Evolutionary conservation across 2,888 invertebrate species (phyloP), one percentile per base, ranked within the genome.

Genomic region (Troides helena): DNA sequence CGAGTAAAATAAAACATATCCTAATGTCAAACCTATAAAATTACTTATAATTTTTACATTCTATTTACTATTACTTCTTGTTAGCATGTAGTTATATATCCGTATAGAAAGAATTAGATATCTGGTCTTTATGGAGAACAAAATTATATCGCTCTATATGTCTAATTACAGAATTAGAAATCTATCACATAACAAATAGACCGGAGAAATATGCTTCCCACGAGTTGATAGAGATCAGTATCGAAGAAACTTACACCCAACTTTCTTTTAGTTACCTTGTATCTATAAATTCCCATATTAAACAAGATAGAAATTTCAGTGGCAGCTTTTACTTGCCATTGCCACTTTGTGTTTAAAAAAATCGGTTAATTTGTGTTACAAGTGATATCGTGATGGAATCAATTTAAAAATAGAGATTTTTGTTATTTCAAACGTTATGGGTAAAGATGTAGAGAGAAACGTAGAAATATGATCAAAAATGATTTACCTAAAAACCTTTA

Each of bases 211-310:
- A 69, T 66, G 58, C 63, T 70, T 70, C 70, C 67, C 70, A 67
- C 70, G 70, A 60, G 30, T 67, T 46, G 57, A 64, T 64, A 70
- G 70, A 70, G 56, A 70, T 70, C 56, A 63, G 53, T 67, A 63
- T 39, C 53, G 53, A 46, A 60, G 63, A 70, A 70, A 66, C 66
- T n/a, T 53, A 25, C 53, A 56, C 66, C 25, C 56, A 64, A 67
- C 70, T 70, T 70, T 70, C 70, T 60, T 70, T 64, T 64, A 25
- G 8, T 62, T 67, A 59, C 57, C 30, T 56, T 39, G 70, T 67
- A 43, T 63, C 67, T 67, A 39, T 60, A 21, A 70, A 63, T 65
- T 66, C 62, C 50, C 69, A 66, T 66, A 66, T 62, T 60, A 30
- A 65, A 57, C 53, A 57, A 62, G 46, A 65, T 50, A 12, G 60